A percentile compares a stretch with the other conserved stretches of the same genome.
Conservation (phyloP, 2,113 vertebrate species). For the Lophotis ruficrista region DNA sequence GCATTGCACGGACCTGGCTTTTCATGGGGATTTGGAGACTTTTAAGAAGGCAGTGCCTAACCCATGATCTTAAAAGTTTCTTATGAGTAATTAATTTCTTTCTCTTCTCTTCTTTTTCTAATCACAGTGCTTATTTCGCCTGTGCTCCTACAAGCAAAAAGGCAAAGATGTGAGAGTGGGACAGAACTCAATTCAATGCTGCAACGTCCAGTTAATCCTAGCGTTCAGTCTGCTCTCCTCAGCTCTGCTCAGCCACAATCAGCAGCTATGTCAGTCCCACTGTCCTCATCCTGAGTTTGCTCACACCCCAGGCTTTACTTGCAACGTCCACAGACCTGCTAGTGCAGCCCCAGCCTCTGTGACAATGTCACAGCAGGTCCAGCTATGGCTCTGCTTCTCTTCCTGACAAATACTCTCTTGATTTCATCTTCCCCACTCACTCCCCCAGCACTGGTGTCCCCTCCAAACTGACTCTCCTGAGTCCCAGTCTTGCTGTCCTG, state of each 20-base stretch:
- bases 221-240: neutral
- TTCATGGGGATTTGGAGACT: conserved; percentile 46
- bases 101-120: neutral
- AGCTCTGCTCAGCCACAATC: neutral
- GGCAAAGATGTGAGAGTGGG: neutral
- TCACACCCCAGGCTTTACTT: neutral
- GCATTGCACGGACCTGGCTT: neutral
- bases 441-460: neutral
- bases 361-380: neutral
- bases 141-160: neutral
- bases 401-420: neutral
- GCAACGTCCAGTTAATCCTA: neutral
- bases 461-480: neutral
- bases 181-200: neutral
- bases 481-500: no score
- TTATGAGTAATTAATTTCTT: conserved; percentile 62
- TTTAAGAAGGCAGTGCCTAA: conserved; percentile 10
- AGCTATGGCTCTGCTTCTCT: neutral
- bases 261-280: neutral
- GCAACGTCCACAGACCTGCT: neutral
- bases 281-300: neutral
- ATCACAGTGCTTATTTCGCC: neutral
- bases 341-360: neutral
- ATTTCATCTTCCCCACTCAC: neutral
- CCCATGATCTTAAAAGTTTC: conserved; percentile 49